These are phyloP conservation scores for Synergus japonicus DNA, from an alignment of 2,888 invertebrate genomes.

Conservation along the genomic window DNA sequence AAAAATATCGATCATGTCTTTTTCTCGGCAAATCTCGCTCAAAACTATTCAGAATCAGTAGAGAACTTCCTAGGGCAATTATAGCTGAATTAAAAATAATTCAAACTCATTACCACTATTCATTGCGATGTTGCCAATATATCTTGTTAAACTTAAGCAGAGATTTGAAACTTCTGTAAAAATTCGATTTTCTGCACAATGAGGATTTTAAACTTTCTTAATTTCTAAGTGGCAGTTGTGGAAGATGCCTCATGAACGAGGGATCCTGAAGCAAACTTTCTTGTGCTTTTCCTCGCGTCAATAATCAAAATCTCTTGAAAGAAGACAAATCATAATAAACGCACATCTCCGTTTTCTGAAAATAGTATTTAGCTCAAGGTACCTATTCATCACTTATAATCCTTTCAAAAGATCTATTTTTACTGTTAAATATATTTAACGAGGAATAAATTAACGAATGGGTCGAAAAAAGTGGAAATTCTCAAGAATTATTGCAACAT, in stretches of 20 bases:
- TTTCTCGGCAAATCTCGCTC: no score
- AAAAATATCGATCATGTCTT: no score
- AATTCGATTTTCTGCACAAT: not conserved
- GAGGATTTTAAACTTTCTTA: not conserved
- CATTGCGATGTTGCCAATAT: not conserved
- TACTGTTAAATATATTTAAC: no score
- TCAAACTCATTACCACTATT: not conserved
- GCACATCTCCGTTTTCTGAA: not conserved
- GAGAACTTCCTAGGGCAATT: not conserved
- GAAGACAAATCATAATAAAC: not conserved
- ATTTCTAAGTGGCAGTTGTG: not conserved
- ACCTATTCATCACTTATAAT: not conserved
- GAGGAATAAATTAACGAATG: no score
- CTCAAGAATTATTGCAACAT: no score
- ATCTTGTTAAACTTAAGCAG: not conserved
- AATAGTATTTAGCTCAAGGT: slow-evolving; percentile 16
- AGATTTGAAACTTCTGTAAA: not conserved
- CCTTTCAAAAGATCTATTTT: not conserved
- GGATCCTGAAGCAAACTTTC: not conserved
- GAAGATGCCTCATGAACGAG: not conserved
- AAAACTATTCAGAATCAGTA: no score
- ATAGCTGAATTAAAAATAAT: not conserved
- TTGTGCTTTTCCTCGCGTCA: slow-evolving; percentile 1
- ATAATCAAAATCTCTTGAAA: slow-evolving; percentile 6
- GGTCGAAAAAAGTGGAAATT: no score